Evolutionary conservation across 2,888 invertebrate genomes (phyloP).

Genomic region (Scrobipalpa costella): DNA sequence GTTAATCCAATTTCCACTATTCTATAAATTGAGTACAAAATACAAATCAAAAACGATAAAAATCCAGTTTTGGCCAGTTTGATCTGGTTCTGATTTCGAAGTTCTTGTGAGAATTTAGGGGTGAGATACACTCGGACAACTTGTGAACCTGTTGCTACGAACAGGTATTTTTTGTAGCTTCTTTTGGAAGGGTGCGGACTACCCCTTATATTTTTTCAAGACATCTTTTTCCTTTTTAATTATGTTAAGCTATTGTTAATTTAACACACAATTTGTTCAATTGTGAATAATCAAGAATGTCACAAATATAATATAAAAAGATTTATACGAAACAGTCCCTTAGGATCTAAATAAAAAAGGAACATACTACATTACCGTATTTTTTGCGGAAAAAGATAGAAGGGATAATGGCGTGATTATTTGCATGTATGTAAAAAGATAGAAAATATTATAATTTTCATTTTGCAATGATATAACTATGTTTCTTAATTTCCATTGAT

Average conservation of each 20-base stretch:
- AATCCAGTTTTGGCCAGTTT: conserved; percentile 40
- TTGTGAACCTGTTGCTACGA: conserved; percentile 41
- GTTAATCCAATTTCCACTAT: conserved; percentile 31
- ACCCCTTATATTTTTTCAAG: conserved; percentile 2
- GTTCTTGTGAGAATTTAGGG: conserved; percentile 36
- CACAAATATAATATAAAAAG: not conserved
- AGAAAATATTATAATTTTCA: too few relatives aligned
- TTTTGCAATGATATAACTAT: too few relatives aligned
- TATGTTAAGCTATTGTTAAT: not conserved
- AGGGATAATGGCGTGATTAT: too few relatives aligned
- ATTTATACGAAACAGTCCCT: too few relatives aligned
- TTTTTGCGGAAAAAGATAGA: too few relatives aligned
- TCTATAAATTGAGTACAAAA: conserved; percentile 37
- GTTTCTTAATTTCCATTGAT: too few relatives aligned
- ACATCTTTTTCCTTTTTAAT: not conserved
- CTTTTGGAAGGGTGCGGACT: conserved; percentile 18
- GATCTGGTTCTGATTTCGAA: conserved; percentile 32
- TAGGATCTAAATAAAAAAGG: too few relatives aligned
- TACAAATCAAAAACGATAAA: conserved; percentile 40
- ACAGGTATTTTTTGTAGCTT: conserved; percentile 35
- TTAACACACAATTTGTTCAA: conserved; percentile 8
- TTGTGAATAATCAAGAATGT: not conserved
- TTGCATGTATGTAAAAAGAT: too few relatives aligned
- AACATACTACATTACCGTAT: too few relatives aligned
- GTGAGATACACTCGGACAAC: conserved; percentile 25